Evolutionary conservation across 1,140 invertebrate species (phyloP).

Genomic region (Drosophila ambigua): DNA sequence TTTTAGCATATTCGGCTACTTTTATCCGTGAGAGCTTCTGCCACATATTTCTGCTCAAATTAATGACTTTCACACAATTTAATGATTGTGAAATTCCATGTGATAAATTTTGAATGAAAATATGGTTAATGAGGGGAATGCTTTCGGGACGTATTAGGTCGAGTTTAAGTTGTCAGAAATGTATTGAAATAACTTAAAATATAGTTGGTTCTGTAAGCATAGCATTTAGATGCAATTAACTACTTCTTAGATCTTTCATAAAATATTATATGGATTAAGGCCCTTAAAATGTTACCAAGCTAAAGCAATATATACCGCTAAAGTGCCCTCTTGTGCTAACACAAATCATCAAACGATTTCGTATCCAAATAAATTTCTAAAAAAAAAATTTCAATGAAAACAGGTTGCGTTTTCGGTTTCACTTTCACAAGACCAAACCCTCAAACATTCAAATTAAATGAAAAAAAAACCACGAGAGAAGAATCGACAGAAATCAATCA

Average conservation of each 20-base stretch:
- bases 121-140: too few species aligned
- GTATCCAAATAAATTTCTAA: conserved; percentile 22
- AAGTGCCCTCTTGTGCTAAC: too few species aligned
- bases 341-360: background rate
- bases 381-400: conserved; percentile 35
- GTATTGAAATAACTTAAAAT: too few species aligned
- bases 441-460: conserved; percentile 32
- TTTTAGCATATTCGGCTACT: conserved; percentile 37
- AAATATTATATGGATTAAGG: too few species aligned
- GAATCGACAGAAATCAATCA: conserved; percentile 44
- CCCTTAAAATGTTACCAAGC: too few species aligned
- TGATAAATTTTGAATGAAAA: conserved; percentile 1
- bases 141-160: too few species aligned
- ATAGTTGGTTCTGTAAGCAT: too few species aligned
- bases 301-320: too few species aligned
- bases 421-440: conserved; percentile 55
- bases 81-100: conserved; percentile 19
- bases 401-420: conserved; percentile 54
- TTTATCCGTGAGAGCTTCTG: conserved; percentile 12
- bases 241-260: too few species aligned
- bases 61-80: conserved; percentile 42
- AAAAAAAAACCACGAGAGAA: background rate
- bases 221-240: too few species aligned
- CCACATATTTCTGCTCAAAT: conserved; percentile 28
- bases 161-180: too few species aligned